Conservation (phyloP, 2,888 invertebrate species). For the Tetragonula carbonaria region DNA sequence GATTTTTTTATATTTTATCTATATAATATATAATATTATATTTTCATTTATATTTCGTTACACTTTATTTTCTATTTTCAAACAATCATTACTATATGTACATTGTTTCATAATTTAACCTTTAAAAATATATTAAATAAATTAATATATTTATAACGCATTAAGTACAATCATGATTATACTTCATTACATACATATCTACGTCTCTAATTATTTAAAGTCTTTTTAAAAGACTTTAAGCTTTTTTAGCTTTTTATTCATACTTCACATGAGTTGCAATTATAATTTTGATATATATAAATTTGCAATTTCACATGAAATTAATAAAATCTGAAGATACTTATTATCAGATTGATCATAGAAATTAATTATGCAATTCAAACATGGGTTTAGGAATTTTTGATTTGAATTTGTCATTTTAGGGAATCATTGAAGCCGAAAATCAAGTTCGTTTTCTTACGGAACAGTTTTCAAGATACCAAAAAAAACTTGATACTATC, state of each 20-base stretch:
- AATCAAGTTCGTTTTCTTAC: too few relatives aligned
- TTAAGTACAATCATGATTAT: not conserved
- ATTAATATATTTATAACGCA: not conserved
- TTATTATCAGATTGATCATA: not conserved
- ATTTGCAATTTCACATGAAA: not conserved
- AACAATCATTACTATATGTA: not conserved
- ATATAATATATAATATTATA: not conserved
- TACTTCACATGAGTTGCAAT: not conserved
- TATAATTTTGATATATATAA: not conserved
- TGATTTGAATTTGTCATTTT: not conserved
- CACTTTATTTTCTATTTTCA: not conserved
- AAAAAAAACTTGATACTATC: too few relatives aligned
- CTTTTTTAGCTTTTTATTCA: too few relatives aligned
- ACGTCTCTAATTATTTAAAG: not conserved
- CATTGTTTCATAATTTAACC: not conserved
- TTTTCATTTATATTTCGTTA: constrained; percentile 9
- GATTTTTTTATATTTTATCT: not conserved
- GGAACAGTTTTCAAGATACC: too few relatives aligned
- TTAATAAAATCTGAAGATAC: not conserved
- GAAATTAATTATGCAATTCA: not conserved
- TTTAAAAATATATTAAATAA: not conserved
- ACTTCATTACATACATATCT: not conserved
- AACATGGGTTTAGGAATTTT: too few relatives aligned
- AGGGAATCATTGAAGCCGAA: too few relatives aligned
- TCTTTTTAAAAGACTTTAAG: not conserved